Evolutionary conservation across 2,888 invertebrate genomes (phyloP).

Genomic region (Epistrophella euchroma): DNA sequence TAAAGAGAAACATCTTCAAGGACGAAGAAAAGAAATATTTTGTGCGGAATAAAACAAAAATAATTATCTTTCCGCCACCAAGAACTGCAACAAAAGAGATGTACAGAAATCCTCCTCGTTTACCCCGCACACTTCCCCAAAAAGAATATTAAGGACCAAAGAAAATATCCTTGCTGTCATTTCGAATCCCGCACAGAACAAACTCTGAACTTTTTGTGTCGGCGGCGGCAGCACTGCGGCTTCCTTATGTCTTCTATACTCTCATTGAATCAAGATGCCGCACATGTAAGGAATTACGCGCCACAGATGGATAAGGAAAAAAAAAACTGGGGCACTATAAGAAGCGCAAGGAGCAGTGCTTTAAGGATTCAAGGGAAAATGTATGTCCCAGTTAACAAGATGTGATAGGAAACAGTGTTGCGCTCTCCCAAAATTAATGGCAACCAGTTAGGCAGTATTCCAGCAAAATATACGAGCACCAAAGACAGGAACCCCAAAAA

Average conservation of each 20-base stretch:
- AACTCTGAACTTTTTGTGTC: conserved; percentile 40
- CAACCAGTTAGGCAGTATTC: conserved; percentile 74
- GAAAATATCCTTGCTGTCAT: conserved; percentile 56
- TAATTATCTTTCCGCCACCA: conserved; percentile 63
- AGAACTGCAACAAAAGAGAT: conserved; percentile 52
- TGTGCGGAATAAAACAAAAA: conserved; percentile 64
- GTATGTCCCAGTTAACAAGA: conserved; percentile 75
- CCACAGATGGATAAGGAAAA: conserved; percentile 31
- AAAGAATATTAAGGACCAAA: conserved; percentile 30
- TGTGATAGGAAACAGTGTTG: conserved; percentile 75
- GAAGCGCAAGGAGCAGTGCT: conserved; percentile 23
- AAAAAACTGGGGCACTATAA: conserved; percentile 50
- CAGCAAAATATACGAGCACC: conserved; percentile 49
- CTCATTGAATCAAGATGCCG: conserved; percentile 69
- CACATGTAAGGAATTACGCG: conserved; percentile 58
- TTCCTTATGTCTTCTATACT: conserved; percentile 54
- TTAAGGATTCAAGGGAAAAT: conserved; percentile 59
- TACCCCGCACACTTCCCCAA: background rate
- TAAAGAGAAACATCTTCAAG: background rate
- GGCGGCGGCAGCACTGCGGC: conserved; percentile 26
- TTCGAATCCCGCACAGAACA: conserved; percentile 30
- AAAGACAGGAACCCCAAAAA: background rate
- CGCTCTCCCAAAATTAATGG: conserved; percentile 71
- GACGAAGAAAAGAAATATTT: conserved; percentile 26
- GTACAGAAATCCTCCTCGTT: background rate